Conservation (phyloP, 2,888 invertebrate genomes). For the Oxycera nigricornis region DNA sequence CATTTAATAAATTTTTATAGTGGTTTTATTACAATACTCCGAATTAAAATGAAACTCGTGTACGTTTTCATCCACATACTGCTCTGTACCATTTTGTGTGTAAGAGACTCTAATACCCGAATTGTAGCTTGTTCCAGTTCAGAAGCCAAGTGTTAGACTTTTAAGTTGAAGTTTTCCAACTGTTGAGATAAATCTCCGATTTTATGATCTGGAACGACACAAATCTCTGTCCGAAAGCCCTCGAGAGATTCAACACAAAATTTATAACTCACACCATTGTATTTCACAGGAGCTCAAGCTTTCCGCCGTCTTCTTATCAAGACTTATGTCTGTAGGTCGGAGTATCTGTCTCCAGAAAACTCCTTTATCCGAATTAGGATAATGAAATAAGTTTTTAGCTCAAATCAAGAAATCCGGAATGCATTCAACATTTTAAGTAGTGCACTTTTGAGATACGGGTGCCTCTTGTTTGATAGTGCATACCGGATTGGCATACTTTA, state of each 20-base stretch:
- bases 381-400: conserved; percentile 38
- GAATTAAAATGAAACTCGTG: too few species aligned
- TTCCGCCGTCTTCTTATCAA: conserved; percentile 23
- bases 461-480: background rate
- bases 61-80: too few species aligned
- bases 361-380: conserved; percentile 36
- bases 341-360: conserved; percentile 20
- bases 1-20: too few species aligned
- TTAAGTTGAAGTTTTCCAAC: conserved; percentile 43
- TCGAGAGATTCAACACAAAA: conserved; percentile 42
- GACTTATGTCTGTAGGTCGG: conserved; percentile 9
- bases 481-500: too few species aligned
- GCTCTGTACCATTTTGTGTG: background rate
- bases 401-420: conserved; percentile 23
- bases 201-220: conserved; percentile 49
- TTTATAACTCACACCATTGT: conserved; percentile 36
- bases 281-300: background rate
- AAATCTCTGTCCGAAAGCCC: conserved; percentile 46
- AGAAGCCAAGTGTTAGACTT: conserved; percentile 46
- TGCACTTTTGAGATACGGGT: background rate
- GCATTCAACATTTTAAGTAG: conserved; percentile 11
- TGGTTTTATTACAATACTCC: too few species aligned
- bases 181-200: conserved; percentile 47
- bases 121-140: conserved; percentile 42
- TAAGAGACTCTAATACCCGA: background rate